Conservation (phyloP, 1,140 invertebrate genomes). For the Heliconius himera region DNA sequence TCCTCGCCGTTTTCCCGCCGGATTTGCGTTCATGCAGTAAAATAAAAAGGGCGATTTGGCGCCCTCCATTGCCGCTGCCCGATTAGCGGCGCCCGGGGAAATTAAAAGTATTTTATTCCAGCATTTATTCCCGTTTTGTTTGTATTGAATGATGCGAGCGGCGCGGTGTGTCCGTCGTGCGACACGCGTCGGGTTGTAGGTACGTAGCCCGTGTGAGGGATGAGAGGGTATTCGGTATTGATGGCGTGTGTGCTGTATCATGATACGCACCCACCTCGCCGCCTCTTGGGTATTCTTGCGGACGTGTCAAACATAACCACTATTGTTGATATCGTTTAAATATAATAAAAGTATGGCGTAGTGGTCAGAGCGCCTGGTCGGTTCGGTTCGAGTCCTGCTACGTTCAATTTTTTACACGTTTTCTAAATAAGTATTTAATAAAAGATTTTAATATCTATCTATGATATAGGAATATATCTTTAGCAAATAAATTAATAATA, state of each 20-base stretch:
- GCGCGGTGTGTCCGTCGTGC: slow-evolving; percentile 49
- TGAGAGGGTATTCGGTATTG: slow-evolving; percentile 55
- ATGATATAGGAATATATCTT: background rate
- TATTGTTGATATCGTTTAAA: background rate
- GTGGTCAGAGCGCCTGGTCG: too few species aligned
- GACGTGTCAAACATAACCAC: slow-evolving; percentile 28
- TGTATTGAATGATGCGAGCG: slow-evolving; percentile 68
- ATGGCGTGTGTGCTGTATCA: slow-evolving; percentile 42
- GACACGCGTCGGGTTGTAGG: slow-evolving; percentile 40
- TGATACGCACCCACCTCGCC: slow-evolving; percentile 23
- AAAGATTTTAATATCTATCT: background rate
- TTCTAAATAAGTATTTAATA: background rate
- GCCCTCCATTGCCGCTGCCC: slow-evolving; percentile 73
- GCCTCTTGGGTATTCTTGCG: slow-evolving; percentile 16
- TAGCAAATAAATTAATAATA: background rate
- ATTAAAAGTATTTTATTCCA: slow-evolving; percentile 81
- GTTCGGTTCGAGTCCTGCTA: too few species aligned
- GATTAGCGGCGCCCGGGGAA: slow-evolving; percentile 80
- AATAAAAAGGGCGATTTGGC: slow-evolving; percentile 80
- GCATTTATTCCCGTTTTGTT: slow-evolving; percentile 79
- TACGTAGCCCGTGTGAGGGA: slow-evolving; percentile 37
- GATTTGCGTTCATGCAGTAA: slow-evolving; percentile 79
- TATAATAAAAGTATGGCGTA: background rate
- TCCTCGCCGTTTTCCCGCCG: slow-evolving; percentile 70
- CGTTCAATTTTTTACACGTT: too few species aligned